A percentile compares a stretch with the other conserved stretches of the same genome.
Conservation (phyloP, 1,140 invertebrate genomes). For the Metaphire vulgaris region DNA sequence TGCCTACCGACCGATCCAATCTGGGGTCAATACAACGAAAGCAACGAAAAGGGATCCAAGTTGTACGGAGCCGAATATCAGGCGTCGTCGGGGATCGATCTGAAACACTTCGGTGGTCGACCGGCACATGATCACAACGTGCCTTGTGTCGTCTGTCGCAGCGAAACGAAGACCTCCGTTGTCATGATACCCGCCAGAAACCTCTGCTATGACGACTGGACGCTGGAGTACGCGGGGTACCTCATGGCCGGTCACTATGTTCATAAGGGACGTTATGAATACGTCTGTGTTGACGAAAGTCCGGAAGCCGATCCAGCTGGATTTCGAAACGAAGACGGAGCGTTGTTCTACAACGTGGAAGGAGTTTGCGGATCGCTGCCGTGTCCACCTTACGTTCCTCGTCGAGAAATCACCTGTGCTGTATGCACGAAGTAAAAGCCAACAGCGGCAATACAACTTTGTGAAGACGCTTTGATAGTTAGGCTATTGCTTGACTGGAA, state of each 20-base stretch:
- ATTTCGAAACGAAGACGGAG: constrained; percentile 5
- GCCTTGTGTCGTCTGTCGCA: not conserved
- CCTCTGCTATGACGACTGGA: constrained; percentile 33
- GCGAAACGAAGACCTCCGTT: not conserved
- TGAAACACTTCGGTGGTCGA: not conserved
- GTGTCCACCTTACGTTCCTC: not conserved
- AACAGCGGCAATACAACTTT: too few relatives aligned
- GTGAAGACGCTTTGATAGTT: too few relatives aligned
- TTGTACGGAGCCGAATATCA: not conserved
- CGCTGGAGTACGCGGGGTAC: constrained; percentile 31
- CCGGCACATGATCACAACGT: not conserved
- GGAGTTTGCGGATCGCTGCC: constrained; percentile 10
- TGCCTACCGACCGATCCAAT: not conserved
- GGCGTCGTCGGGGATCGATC: not conserved
- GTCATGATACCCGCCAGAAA: constrained; percentile 35
- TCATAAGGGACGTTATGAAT: not conserved
- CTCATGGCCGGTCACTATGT: constrained; percentile 28
- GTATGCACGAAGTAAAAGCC: not conserved
- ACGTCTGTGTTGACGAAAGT: not conserved
- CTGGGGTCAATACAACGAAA: not conserved
- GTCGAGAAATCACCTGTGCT: not conserved
- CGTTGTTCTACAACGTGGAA: not conserved
- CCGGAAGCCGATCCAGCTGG: not conserved
- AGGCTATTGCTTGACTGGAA: too few relatives aligned
- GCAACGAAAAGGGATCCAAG: not conserved